These are phyloP conservation scores for Leptothorax acervorum DNA, from an alignment of 2,888 invertebrate genomes.

Conservation along the genomic window DNA sequence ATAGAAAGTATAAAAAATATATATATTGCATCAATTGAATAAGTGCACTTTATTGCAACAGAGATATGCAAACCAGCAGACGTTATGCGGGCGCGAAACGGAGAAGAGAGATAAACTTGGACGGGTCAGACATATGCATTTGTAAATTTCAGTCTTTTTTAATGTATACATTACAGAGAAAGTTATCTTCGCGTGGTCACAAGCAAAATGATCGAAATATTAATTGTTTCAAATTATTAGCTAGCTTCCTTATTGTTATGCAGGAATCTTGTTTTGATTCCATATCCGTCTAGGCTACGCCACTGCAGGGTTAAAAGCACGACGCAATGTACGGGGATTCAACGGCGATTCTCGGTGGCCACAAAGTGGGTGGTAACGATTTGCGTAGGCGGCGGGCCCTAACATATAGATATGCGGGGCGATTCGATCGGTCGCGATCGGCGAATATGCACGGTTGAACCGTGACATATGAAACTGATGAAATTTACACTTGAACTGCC, in stretches of 20 bases:
- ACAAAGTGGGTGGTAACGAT: constrained; percentile 59
- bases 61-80: constrained; percentile 13
- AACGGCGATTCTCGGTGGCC: constrained; percentile 37
- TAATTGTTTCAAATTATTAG: not conserved
- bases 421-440: constrained; percentile 67
- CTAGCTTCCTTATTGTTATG: not conserved
- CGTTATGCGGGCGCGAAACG: constrained; percentile 34
- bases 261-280: not conserved
- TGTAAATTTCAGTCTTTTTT: not conserved
- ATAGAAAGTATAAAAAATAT: constrained; percentile 11
- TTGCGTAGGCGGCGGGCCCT: constrained; percentile 62
- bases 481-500: constrained; percentile 67
- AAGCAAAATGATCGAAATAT: not conserved
- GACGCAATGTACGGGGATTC: not conserved
- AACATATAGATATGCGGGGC: constrained; percentile 67
- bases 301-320: constrained; percentile 13
- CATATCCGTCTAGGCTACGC: not conserved
- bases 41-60: constrained; percentile 26
- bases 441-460: constrained; percentile 62
- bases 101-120: constrained; percentile 7
- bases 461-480: constrained; percentile 64
- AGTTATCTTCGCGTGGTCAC: too few species aligned
- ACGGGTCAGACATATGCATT: not conserved
- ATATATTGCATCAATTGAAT: constrained; percentile 18
- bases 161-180: not conserved